Conservation (phyloP, 2,113 vertebrate genomes). For the Salvator merianae region DNA sequence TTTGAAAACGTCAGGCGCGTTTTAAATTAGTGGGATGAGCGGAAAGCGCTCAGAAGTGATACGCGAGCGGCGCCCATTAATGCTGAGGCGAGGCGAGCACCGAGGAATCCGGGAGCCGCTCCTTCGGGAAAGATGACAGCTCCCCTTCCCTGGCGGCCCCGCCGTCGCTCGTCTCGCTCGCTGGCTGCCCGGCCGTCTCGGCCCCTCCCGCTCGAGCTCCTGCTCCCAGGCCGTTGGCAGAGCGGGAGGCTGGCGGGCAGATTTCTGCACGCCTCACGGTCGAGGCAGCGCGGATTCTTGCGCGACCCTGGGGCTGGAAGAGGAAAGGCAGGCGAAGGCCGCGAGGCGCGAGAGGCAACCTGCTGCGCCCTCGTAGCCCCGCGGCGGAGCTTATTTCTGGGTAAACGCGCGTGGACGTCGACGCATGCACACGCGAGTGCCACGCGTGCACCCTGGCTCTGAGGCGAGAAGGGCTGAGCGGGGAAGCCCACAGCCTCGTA, state of each 20-base stretch:
- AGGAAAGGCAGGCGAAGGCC: neutral
- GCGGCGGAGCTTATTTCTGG: neutral
- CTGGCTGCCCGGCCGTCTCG: neutral
- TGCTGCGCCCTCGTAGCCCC: neutral
- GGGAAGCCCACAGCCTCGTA: neutral
- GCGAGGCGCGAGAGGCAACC: neutral
- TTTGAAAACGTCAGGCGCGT: neutral
- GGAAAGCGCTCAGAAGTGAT: neutral
- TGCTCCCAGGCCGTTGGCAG: conserved; percentile 4
- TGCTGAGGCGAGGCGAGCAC: neutral
- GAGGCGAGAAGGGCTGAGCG: neutral
- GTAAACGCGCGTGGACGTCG: neutral
- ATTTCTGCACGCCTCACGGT: neutral
- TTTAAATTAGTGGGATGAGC: conserved; percentile 24
- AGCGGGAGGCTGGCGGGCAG: neutral
- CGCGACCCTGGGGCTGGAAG: neutral
- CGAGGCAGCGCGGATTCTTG: neutral
- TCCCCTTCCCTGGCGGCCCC: neutral
- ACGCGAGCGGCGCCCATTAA: neutral
- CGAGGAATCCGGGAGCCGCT: neutral
- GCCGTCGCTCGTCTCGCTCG: neutral
- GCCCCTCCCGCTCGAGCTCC: neutral
- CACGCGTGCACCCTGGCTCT: no score
- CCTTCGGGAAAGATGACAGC: neutral
- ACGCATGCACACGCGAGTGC: no score